A percentile compares a stretch with the other conserved stretches of the same genome.
Evolutionary conservation across 2,113 vertebrate genomes (phyloP).

Genomic region (Pseudorasbora parva): DNA sequence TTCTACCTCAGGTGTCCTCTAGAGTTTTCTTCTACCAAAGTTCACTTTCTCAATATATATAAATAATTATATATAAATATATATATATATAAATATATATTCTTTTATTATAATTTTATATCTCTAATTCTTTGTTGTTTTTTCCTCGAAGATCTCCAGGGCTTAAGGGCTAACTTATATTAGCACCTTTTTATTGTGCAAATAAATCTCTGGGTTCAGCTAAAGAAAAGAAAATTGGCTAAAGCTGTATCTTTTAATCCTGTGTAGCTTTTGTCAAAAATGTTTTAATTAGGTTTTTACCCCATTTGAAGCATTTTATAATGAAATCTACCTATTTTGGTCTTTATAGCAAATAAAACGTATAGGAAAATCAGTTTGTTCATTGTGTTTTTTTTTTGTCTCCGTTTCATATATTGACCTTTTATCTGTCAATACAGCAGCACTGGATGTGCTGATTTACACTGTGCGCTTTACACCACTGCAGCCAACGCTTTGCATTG

Average conservation of each 20-base stretch:
- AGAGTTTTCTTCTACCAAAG: conserved; percentile 94
- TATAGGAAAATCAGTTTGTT: conserved; percentile 15
- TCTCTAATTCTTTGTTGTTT: conserved; percentile 72
- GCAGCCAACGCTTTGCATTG: no score
- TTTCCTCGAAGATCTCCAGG: conserved; percentile 85
- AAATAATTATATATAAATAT: conserved; percentile 53
- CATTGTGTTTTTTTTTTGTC: background rate
- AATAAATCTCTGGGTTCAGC: conserved; percentile 89
- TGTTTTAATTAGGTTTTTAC: conserved; percentile 94
- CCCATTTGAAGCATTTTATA: conserved; percentile 90
- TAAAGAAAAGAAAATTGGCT: conserved; percentile 77
- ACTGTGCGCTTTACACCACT: no score
- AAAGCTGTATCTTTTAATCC: conserved; percentile 88
- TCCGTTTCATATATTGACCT: background rate
- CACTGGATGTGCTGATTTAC: background rate
- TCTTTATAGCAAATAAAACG: conserved; percentile 89
- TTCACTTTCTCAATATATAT: conserved; percentile 80
- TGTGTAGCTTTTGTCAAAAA: conserved; percentile 83
- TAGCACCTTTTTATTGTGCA: conserved; percentile 89
- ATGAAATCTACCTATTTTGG: conserved; percentile 91
- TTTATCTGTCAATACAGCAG: background rate
- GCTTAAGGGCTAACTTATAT: conserved; percentile 91
- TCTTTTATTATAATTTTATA: conserved; percentile 78
- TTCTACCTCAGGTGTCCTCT: conserved; percentile 96
- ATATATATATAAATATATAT: conserved; percentile 73